phyloP scores from a whole-genome alignment of 2,888 invertebrate genomes.

The Chymomyza fuscimana region DNA sequence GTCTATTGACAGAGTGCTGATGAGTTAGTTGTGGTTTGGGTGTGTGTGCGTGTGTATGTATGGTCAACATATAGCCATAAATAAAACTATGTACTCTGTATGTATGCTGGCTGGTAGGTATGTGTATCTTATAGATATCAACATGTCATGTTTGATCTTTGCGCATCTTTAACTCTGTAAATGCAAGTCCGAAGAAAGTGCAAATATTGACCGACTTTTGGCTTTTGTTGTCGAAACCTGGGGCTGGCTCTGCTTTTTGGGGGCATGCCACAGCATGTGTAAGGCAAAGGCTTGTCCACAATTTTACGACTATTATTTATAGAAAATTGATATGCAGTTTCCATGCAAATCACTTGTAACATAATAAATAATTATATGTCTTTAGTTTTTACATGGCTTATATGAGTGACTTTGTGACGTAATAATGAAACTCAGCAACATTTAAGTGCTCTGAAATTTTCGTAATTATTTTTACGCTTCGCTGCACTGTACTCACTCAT shows the following conservation, averaged over 20 bases:
- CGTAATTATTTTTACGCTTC: slow-evolving; percentile 56
- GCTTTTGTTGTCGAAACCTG: background rate
- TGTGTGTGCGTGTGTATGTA: slow-evolving; percentile 11
- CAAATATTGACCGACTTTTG: slow-evolving; percentile 55
- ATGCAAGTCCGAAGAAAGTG: slow-evolving; percentile 55
- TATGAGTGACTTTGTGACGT: background rate
- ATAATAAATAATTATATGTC: slow-evolving; percentile 29
- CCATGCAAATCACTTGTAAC: slow-evolving; percentile 33
- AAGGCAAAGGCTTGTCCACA: background rate
- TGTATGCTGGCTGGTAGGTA: too few relatives aligned
- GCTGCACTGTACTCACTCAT: slow-evolving; percentile 39
- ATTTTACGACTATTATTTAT: slow-evolving; percentile 18
- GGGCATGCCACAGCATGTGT: slow-evolving; percentile 11
- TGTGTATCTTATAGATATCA: slow-evolving; percentile 57
- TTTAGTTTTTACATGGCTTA: slow-evolving; percentile 20
- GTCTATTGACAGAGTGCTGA: slow-evolving; percentile 59
- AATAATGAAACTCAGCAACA: background rate
- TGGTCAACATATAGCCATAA: slow-evolving; percentile 65
- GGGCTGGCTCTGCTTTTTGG: background rate
- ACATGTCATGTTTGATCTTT: slow-evolving; percentile 4
- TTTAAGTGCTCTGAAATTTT: slow-evolving; percentile 33
- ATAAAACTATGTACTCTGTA: slow-evolving; percentile 28
- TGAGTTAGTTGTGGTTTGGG: slow-evolving; percentile 51
- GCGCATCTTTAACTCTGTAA: slow-evolving; percentile 18
- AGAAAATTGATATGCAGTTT: slow-evolving; percentile 47